Percentiles rank a stretch among this genome's conserved stretches.
These are phyloP conservation scores for Danaus chrysippus DNA, from an alignment of 2,888 invertebrate genomes.

Conservation along the genomic window DNA sequence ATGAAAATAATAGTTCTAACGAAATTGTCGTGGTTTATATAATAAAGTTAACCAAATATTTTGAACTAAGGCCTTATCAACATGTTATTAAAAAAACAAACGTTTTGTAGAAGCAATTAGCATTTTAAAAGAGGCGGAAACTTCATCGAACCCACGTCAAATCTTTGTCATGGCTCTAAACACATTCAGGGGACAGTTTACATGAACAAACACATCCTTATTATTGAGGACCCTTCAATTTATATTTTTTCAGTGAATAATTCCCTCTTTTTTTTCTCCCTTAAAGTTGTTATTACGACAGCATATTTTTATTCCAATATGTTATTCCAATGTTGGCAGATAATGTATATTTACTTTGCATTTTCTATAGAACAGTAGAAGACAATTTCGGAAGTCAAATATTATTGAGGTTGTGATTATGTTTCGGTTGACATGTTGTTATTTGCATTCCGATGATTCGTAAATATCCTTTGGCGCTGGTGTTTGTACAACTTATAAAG, in stretches of 20 bases:
- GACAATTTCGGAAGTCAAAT: constrained; percentile 32
- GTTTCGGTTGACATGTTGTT: constrained; percentile 11
- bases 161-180: constrained; percentile 8
- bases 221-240: constrained; percentile 11
- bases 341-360: constrained; percentile 27
- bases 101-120: not conserved
- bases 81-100: too few species aligned
- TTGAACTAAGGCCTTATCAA: too few species aligned
- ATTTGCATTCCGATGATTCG: constrained; percentile 12
- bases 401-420: constrained; percentile 28
- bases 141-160: constrained; percentile 3
- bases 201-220: constrained; percentile 13
- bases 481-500: constrained; percentile 8
- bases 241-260: constrained; percentile 13
- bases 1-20: not conserved
- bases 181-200: constrained; percentile 15
- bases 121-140: not conserved
- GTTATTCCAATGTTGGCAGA: constrained; percentile 11
- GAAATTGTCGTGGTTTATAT: not conserved
- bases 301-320: not conserved
- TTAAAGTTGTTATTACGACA: not conserved
- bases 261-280: constrained; percentile 1
- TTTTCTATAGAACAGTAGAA: constrained; percentile 21
- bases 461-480: not conserved
- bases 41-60: too few species aligned